A percentile compares a stretch with the other conserved stretches of the same genome.
These are phyloP conservation scores for Latheticus oryzae DNA, from an alignment of 2,888 invertebrate species.

Conservation along the genomic window DNA sequence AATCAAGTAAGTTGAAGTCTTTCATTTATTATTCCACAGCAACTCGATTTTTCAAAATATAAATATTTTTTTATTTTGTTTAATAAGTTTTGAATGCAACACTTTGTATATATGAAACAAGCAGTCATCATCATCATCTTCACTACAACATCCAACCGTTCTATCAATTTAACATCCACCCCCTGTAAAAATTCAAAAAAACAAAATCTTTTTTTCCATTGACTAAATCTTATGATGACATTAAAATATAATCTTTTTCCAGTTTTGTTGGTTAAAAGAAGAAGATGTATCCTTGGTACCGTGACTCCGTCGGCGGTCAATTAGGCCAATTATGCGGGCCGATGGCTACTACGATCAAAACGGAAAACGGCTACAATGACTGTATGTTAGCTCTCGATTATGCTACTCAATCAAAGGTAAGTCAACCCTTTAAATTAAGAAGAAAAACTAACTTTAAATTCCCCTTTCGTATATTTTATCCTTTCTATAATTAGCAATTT, in stretches of 20 bases:
- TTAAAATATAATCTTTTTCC: slow-evolving; percentile 24
- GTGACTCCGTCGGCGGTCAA: slow-evolving; percentile 70
- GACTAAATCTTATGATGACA: slow-evolving; percentile 20
- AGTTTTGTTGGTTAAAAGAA: no score
- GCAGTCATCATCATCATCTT: no score
- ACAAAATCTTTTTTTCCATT: slow-evolving; percentile 14
- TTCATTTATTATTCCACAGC: no score
- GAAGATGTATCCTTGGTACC: slow-evolving; percentile 74
- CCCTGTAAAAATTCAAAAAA: neutral
- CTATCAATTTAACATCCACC: no score
- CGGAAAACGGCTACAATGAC: slow-evolving; percentile 76
- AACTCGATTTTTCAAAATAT: no score
- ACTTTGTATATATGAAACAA: neutral
- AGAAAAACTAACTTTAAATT: slow-evolving; percentile 28
- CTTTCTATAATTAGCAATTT: slow-evolving; percentile 36
- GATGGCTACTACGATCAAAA: slow-evolving; percentile 73
- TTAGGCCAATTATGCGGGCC: slow-evolving; percentile 70
- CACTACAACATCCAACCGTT: no score
- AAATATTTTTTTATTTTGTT: no score
- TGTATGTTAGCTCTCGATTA: slow-evolving; percentile 79
- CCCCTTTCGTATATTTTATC: slow-evolving; percentile 22
- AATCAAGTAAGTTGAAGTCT: no score
- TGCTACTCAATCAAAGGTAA: slow-evolving; percentile 75
- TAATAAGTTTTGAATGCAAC: neutral
- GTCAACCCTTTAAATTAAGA: no score